Evolutionary conservation across 2,113 vertebrate species (phyloP).

Genomic region (Ameiurus melas): DNA sequence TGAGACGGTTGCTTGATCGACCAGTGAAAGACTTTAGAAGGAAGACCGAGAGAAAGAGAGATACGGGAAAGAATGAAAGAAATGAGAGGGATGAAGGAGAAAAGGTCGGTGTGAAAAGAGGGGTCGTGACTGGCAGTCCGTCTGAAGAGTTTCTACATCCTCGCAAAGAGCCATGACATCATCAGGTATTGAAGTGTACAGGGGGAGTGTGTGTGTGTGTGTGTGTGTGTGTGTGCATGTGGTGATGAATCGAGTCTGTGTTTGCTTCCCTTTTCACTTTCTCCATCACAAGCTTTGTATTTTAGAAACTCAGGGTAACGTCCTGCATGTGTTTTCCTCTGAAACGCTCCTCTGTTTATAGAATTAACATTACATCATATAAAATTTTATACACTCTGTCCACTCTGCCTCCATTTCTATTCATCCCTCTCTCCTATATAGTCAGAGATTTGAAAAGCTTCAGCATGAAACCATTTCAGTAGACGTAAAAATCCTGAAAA

Average conservation of each 20-base stretch:
- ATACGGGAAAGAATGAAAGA: conserved; percentile 63
- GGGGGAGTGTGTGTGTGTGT: conserved; percentile 48
- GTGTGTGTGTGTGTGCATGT: not conserved
- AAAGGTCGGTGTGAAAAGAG: conserved; percentile 72
- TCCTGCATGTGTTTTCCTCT: not conserved
- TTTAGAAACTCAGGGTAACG: not conserved
- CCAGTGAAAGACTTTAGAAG: conserved; percentile 73
- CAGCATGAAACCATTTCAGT: not conserved
- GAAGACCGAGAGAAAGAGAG: conserved; percentile 48
- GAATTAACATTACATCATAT: conserved; percentile 17
- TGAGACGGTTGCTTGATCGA: conserved; percentile 67
- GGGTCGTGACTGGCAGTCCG: conserved; percentile 82
- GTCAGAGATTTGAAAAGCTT: not conserved
- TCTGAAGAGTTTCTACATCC: conserved; percentile 77
- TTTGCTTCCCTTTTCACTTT: not conserved
- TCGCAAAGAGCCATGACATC: conserved; percentile 85
- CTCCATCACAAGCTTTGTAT: not conserved
- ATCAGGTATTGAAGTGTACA: conserved; percentile 84
- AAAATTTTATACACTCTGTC: not conserved
- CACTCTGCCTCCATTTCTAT: not conserved
- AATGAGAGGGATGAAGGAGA: conserved; percentile 63
- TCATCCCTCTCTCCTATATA: not conserved
- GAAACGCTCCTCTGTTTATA: conserved; percentile 44
- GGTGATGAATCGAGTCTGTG: not conserved
- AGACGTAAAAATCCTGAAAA: not conserved